phyloP scores from a whole-genome alignment of 1,140 invertebrate genomes.

The Cotesia chilonis region DNA sequence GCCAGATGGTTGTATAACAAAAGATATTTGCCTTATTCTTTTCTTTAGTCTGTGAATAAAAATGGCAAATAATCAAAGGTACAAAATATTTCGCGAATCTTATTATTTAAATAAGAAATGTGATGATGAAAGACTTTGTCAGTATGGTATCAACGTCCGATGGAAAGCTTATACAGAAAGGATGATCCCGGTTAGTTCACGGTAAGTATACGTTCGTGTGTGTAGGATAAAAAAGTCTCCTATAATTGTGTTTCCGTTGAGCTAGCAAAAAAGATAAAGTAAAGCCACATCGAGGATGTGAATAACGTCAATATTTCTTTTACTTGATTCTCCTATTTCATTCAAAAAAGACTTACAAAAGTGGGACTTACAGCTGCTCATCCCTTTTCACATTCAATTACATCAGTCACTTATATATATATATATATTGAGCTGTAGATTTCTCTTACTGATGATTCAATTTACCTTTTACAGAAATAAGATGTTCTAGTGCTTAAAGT shows the following conservation, averaged over 20 bases:
- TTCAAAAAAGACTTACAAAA: slow-evolving; percentile 33
- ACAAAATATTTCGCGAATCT: too few relatives aligned
- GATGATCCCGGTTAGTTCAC: slow-evolving; percentile 47
- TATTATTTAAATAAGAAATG: too few relatives aligned
- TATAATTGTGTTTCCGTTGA: slow-evolving; percentile 52
- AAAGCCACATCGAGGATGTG: slow-evolving; percentile 42
- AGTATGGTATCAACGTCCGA: slow-evolving; percentile 13
- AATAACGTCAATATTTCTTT: slow-evolving; percentile 50
- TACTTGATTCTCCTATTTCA: slow-evolving; percentile 5
- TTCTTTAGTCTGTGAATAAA: too few relatives aligned
- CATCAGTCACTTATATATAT: background rate
- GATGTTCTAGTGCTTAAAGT: background rate
- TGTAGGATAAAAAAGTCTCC: slow-evolving; percentile 47
- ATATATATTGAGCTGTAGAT: background rate
- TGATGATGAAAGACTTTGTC: slow-evolving; percentile 8
- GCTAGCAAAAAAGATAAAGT: slow-evolving; percentile 38
- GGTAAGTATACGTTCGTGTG: slow-evolving; percentile 41
- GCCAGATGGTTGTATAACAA: too few relatives aligned
- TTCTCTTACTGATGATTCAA: background rate
- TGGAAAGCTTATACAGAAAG: background rate
- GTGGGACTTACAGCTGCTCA: slow-evolving; percentile 41
- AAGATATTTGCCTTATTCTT: too few relatives aligned
- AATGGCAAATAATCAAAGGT: too few relatives aligned
- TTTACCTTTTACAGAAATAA: background rate
- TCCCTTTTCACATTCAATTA: slow-evolving; percentile 21